phyloP scores from a whole-genome alignment of 2,888 invertebrate species.

The Micropterix aruncella region DNA sequence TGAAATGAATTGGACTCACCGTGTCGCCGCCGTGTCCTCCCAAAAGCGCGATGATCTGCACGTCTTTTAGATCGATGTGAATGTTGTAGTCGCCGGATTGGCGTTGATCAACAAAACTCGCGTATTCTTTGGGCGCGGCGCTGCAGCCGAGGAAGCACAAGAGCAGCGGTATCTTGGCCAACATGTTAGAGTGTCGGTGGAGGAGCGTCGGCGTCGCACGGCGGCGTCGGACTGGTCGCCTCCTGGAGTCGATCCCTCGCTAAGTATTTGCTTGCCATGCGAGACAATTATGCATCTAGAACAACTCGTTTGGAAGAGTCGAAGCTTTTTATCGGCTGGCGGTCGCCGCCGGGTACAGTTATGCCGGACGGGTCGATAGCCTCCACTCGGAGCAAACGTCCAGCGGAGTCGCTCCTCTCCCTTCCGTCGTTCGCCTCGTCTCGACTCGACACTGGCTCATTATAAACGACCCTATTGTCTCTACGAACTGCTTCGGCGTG shows the following conservation, averaged over 20 bases:
- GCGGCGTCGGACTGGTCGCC: not conserved
- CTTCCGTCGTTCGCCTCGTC: not conserved
- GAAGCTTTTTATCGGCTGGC: not conserved
- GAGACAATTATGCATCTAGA: not conserved
- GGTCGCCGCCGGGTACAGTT: not conserved
- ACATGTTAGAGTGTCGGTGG: too few species aligned
- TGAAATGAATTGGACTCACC: too few species aligned
- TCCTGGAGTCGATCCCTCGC: not conserved
- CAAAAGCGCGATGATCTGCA: constrained; percentile 56
- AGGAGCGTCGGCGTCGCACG: not conserved
- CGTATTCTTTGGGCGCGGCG: too few species aligned
- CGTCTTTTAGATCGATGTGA: constrained; percentile 64
- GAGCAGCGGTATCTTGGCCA: too few species aligned
- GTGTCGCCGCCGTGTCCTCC: constrained; percentile 45
- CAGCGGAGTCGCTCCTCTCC: not conserved
- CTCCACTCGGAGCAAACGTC: not conserved
- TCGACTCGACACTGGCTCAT: not conserved
- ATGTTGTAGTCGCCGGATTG: constrained; percentile 70
- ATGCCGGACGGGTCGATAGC: not conserved
- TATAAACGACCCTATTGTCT: too few species aligned
- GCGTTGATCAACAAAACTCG: constrained; percentile 42
- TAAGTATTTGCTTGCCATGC: not conserved
- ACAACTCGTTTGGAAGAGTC: not conserved
- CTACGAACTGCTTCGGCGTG: too few species aligned
- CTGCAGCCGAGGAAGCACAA: too few species aligned